phyloP scores from a whole-genome alignment of 2,113 vertebrate species.

The Naja naja region DNA sequence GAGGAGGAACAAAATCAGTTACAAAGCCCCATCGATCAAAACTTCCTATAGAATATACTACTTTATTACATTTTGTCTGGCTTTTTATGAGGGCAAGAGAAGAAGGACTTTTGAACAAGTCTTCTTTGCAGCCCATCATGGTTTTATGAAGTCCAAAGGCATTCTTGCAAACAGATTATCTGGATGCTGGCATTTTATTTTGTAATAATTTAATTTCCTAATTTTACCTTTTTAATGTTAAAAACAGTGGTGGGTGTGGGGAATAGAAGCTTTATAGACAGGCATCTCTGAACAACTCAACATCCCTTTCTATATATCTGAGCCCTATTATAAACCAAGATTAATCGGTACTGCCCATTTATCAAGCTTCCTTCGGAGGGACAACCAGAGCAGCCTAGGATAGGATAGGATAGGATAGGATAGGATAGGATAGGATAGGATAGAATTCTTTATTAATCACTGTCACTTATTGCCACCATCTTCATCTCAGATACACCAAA shows the following conservation, averaged over 20 bases:
- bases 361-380: neutral
- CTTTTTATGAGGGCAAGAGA: neutral
- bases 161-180: neutral
- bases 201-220: neutral
- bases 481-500: too few species aligned
- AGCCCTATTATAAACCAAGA: neutral
- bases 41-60: neutral
- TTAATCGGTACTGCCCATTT: neutral
- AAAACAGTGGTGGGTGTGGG: neutral
- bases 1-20: neutral
- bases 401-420: too few species aligned
- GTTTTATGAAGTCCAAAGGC: neutral
- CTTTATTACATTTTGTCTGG: neutral
- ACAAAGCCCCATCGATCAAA: neutral
- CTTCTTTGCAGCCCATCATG: neutral
- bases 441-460: too few species aligned
- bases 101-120: neutral
- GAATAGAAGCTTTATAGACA: neutral
- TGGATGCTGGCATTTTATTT: neutral
- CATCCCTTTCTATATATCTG: neutral
- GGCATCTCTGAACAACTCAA: neutral
- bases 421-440: too few species aligned
- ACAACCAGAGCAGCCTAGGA: neutral
- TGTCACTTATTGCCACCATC: too few species aligned
- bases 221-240: neutral